Evolutionary conservation across 2,888 invertebrate genomes (phyloP), one percentile per base, ranked within the genome.

Genomic region (Mylabris sibirica): DNA sequence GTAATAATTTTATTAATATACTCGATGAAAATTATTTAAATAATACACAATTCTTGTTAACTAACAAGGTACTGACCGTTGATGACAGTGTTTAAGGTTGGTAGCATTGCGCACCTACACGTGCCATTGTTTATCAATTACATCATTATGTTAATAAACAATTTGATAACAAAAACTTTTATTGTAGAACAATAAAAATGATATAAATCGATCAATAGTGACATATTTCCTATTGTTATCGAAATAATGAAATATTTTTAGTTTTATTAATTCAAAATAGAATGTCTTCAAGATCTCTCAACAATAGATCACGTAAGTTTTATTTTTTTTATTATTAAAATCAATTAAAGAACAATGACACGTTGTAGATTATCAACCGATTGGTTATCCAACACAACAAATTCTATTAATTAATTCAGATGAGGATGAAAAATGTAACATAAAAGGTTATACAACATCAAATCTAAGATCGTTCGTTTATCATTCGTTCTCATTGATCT

Each of bases 301-400:
- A 57, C 12, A 57, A 24, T 24, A 57, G 22, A 57, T 57, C 57
- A 12, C 4, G 57, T 57, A 24, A 57, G 24, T 24, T 53, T 8
- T 17, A 41, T 20, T 17, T 17, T 49, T 24, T 17, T 49, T 24
- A 22, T 57, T 24, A 57, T 57, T 11, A 53, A 22, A 53, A 22
- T 24, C 11, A 14, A 57, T 22, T 24, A 12, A 24, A 22, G 14
- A 53, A 20, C 3, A 53, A 22, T 3, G 3, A 22, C n/a, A 22
- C 35, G 34, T 78, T 74, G 17, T 68, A 81, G 87, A 86, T 80
- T 89, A 89, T 80, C 87, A 88, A 85, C 86, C 86, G 79, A 88
- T 89, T 74, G 87, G 87, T 61, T 88, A 88, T 78, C 82, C 85
- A 62, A 86, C 86, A 74, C 87, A 87, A 85, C 89, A 89, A 80